Conservation (phyloP, 2,888 invertebrate genomes). For the Lingula anatina region DNA sequence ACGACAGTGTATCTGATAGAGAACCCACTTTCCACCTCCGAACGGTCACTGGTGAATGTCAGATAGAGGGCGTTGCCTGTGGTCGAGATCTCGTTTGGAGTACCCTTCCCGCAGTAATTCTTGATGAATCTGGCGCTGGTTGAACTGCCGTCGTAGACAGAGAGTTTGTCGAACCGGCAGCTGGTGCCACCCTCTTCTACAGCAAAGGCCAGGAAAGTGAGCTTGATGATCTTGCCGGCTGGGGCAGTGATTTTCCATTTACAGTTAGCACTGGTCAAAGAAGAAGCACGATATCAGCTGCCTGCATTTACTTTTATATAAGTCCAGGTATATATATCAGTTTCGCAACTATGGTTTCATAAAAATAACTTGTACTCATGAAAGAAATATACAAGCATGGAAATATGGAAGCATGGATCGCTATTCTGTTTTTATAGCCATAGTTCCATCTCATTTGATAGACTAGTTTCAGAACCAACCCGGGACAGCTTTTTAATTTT, state of each 20-base stretch:
- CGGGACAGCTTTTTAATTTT: no score
- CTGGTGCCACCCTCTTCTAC: constrained; percentile 19
- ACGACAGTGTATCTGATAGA: constrained; percentile 23
- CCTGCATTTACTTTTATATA: no score
- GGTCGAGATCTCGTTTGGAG: constrained; percentile 24
- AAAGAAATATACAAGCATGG: no score
- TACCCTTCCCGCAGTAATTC: constrained; percentile 21
- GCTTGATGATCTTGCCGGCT: constrained; percentile 19
- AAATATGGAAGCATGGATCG: no score
- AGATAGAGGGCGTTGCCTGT: constrained; percentile 16
- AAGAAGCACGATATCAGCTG: no score
- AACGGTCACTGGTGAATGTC: constrained; percentile 23
- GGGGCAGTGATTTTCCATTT: constrained; percentile 27
- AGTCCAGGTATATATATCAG: no score
- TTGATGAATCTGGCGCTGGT: constrained; percentile 9
- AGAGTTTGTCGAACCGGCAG: constrained; percentile 26
- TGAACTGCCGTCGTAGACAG: constrained; percentile 20
- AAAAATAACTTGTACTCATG: no score
- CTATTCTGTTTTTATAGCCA: no score
- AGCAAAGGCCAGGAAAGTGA: constrained; percentile 25
- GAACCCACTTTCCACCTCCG: constrained; percentile 24
- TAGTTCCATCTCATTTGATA: no score
- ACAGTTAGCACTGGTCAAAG: no score
- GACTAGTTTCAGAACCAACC: no score
- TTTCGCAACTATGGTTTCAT: no score